Evolutionary conservation across 37 sponge, comb jelly and placozoan genomes (phyloP).

Genomic region (Lycopodina hypogea): DNA sequence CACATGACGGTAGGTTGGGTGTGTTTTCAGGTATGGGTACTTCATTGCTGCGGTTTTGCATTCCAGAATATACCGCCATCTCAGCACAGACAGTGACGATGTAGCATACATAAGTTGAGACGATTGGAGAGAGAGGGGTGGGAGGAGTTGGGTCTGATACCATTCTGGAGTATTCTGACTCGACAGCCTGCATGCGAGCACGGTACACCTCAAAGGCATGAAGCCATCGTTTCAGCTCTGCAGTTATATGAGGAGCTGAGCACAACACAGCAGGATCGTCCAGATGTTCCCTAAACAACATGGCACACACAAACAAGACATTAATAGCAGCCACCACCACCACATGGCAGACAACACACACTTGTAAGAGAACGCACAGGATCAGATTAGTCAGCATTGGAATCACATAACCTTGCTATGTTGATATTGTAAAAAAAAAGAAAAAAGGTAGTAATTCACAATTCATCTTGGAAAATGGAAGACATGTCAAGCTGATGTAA

Average conservation of each 20-base stretch:
- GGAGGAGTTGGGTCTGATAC: not conserved
- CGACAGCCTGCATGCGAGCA: not conserved
- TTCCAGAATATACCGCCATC: slow-evolving; percentile 5
- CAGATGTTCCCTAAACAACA: slow-evolving; percentile 4
- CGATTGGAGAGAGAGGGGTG: not conserved
- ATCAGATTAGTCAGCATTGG: no score
- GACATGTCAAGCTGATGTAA: no score
- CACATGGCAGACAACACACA: no score
- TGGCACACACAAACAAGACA: no score
- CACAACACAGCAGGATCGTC: not conserved
- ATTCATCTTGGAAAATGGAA: no score
- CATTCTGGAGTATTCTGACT: not conserved
- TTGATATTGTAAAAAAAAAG: no score
- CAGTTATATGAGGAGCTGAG: not conserved
- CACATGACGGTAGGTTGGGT: not conserved
- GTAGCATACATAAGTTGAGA: not conserved
- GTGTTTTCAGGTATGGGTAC: no score
- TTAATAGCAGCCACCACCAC: no score
- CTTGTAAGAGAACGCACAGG: no score
- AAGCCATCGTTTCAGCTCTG: not conserved
- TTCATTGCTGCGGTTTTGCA: not conserved
- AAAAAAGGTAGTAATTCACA: no score
- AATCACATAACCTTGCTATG: no score
- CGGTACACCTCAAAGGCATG: not conserved
- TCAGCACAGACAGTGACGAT: slow-evolving; percentile 15